These are phyloP conservation scores for Autographa gamma DNA, from an alignment of 2,888 invertebrate species.

Conservation along the genomic window DNA sequence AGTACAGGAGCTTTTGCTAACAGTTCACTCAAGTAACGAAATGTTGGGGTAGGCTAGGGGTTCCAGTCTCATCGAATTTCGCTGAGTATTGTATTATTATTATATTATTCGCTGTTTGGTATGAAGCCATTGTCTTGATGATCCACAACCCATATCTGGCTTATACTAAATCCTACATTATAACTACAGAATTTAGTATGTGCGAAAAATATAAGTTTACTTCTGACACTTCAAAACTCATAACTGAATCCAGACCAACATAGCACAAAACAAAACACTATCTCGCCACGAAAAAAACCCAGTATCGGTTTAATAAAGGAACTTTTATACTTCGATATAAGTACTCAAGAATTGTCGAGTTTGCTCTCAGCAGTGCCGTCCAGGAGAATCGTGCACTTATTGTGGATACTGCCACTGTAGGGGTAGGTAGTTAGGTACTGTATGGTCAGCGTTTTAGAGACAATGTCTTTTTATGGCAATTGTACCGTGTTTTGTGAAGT, in stretches of 20 bases:
- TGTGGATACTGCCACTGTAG: too few relatives aligned
- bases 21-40: too few relatives aligned
- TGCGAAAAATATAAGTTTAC: not conserved
- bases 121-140: too few relatives aligned
- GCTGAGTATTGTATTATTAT: too few relatives aligned
- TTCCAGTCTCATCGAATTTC: too few relatives aligned
- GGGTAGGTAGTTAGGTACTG: not conserved
- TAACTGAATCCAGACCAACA: not conserved
- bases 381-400: not conserved
- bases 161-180: too few relatives aligned
- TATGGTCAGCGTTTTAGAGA: not conserved
- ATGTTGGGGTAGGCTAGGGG: too few relatives aligned
- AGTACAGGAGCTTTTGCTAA: too few relatives aligned
- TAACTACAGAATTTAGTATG: too few relatives aligned
- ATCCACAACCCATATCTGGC: too few relatives aligned
- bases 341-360: constrained; percentile 2
- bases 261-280: not conserved
- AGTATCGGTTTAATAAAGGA: constrained; percentile 1
- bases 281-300: not conserved
- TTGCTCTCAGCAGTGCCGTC: not conserved
- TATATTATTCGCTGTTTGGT: too few relatives aligned
- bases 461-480: not conserved
- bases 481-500: not conserved
- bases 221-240: not conserved
- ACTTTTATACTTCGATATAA: not conserved